Evolutionary conservation across 1,140 invertebrate species (phyloP).

Genomic region (Drosophila gunungcola): DNA sequence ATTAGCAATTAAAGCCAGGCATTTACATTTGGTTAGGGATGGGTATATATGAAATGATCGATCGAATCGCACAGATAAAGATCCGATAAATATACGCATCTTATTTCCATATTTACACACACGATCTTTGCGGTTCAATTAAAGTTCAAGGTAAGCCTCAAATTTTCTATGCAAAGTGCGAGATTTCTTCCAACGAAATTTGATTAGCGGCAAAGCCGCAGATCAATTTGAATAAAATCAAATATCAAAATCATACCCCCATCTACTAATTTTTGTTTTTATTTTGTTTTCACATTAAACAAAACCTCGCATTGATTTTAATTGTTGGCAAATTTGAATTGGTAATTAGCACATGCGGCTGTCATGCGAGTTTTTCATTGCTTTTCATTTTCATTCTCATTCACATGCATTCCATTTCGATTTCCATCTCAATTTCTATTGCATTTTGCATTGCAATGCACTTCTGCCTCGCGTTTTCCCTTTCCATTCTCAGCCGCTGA

Average conservation of each 20-base stretch:
- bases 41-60: constrained; percentile 9
- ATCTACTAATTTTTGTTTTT: constrained; percentile 1
- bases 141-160: constrained; percentile 55
- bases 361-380: constrained; percentile 35
- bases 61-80: constrained; percentile 16
- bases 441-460: constrained; percentile 34
- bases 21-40: constrained; percentile 38
- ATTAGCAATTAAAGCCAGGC: constrained; percentile 65
- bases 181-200: constrained; percentile 36
- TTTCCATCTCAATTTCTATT: constrained; percentile 27
- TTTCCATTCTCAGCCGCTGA: not conserved
- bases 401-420: constrained; percentile 13
- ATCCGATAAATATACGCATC: constrained; percentile 15
- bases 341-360: constrained; percentile 73
- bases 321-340: constrained; percentile 77
- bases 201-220: constrained; percentile 26
- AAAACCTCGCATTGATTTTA: constrained; percentile 49
- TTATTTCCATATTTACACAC: constrained; percentile 43
- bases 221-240: constrained; percentile 17
- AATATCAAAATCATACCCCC: not conserved
- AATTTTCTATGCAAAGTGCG: constrained; percentile 59
- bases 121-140: constrained; percentile 39
- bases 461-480: constrained; percentile 5
- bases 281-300: constrained; percentile 13
- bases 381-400: constrained; percentile 31